These are phyloP conservation scores for Cyclophora albipunctata DNA, from an alignment of 2,888 invertebrate genomes.

Conservation along the genomic window DNA sequence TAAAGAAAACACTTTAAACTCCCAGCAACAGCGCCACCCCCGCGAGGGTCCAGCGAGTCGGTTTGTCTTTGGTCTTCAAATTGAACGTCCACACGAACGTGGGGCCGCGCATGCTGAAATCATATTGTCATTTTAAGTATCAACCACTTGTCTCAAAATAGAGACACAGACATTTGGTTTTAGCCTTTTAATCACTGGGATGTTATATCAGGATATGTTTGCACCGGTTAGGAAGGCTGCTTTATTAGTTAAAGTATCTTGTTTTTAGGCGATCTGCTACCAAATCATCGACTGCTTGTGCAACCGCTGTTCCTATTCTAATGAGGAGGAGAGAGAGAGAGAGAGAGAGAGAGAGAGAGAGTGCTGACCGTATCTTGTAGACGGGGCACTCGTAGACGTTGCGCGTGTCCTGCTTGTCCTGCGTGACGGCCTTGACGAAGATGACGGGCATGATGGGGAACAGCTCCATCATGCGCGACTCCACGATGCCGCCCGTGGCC, in stretches of 20 bases:
- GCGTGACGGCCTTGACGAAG: slow-evolving; percentile 88
- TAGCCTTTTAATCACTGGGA: too few species aligned
- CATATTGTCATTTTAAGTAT: neutral
- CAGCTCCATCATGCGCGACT: slow-evolving; percentile 91
- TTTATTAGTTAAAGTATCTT: too few species aligned
- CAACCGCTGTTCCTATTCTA: too few species aligned
- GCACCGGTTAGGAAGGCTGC: too few species aligned
- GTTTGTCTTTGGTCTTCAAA: slow-evolving; percentile 89
- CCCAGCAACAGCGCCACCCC: slow-evolving; percentile 94
- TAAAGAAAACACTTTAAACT: slow-evolving; percentile 63
- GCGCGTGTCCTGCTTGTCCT: slow-evolving; percentile 91
- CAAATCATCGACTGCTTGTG: too few species aligned
- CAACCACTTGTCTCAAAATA: too few species aligned
- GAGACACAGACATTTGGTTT: too few species aligned
- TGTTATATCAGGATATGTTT: too few species aligned
- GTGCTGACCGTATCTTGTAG: slow-evolving; percentile 85
- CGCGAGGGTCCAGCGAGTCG: slow-evolving; percentile 94
- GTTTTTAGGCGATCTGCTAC: too few species aligned
- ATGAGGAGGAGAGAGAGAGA: too few species aligned
- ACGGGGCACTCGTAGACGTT: slow-evolving; percentile 95
- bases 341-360: too few species aligned
- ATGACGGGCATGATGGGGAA: slow-evolving; percentile 94
- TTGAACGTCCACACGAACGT: slow-evolving; percentile 98
- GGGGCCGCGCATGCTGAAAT: slow-evolving; percentile 82
- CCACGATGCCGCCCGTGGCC: slow-evolving; percentile 83